A percentile compares a stretch with the other conserved stretches of the same genome.
Evolutionary conservation across 2,888 invertebrate species (phyloP).

Genomic region (Spodoptera exigua): DNA sequence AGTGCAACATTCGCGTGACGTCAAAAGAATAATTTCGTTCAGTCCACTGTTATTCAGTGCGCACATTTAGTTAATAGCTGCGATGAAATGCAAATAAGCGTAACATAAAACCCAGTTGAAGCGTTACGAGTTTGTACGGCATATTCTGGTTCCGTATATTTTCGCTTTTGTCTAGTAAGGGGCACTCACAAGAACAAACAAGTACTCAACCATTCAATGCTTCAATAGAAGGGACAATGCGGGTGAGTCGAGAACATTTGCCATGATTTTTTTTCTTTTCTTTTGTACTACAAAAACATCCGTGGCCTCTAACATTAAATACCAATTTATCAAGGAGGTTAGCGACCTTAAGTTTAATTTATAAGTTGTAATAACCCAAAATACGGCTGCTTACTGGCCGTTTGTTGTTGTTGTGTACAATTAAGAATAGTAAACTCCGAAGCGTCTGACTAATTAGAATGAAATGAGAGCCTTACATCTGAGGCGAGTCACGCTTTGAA

Average conservation of each 20-base stretch:
- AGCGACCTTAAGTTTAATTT: slow-evolving; percentile 1
- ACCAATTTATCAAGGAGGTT: slow-evolving; percentile 8
- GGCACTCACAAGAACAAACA: slow-evolving; percentile 1
- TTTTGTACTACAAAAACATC: not conserved
- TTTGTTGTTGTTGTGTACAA: slow-evolving; percentile 8
- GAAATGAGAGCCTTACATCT: slow-evolving; percentile 31
- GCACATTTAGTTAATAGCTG: slow-evolving; percentile 37
- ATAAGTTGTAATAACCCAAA: slow-evolving; percentile 4
- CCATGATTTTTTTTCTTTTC: slow-evolving; percentile 1
- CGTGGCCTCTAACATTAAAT: slow-evolving; percentile 1
- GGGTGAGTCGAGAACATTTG: not conserved
- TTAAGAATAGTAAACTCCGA: slow-evolving; percentile 12
- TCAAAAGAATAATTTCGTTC: slow-evolving; percentile 43
- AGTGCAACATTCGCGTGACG: slow-evolving; percentile 37
- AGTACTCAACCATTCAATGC: not conserved
- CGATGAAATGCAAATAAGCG: slow-evolving; percentile 43
- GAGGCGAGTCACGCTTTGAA: slow-evolving; percentile 21
- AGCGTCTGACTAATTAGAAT: slow-evolving; percentile 39
- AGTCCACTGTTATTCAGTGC: slow-evolving; percentile 33
- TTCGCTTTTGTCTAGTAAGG: slow-evolving; percentile 10
- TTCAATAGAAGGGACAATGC: slow-evolving; percentile 2
- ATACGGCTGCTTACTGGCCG: slow-evolving; percentile 3
- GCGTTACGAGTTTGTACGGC: slow-evolving; percentile 8
- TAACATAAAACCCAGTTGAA: slow-evolving; percentile 25
- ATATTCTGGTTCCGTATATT: slow-evolving; percentile 16